These are phyloP conservation scores for Meloidogyne hapla DNA, from an alignment of 1,140 invertebrate genomes.

Conservation along the genomic window DNA sequence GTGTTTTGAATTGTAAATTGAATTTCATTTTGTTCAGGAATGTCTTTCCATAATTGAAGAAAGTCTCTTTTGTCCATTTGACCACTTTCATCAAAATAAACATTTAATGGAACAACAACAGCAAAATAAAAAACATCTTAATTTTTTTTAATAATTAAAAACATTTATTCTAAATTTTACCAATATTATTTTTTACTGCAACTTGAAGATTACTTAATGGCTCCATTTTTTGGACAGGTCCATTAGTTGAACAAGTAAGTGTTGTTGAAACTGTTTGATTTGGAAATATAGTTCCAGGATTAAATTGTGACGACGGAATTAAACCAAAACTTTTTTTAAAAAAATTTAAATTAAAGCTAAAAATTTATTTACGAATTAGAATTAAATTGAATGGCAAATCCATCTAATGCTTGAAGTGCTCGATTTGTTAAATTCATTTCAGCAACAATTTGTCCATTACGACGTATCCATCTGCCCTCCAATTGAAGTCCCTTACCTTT, in stretches of 20 bases:
- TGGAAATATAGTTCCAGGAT: slow-evolving; percentile 79
- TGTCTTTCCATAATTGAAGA: slow-evolving; percentile 97
- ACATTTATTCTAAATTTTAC: not conserved
- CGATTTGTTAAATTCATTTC: slow-evolving; percentile 95
- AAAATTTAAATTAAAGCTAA: slow-evolving; percentile 19
- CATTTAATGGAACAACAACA: slow-evolving; percentile 85
- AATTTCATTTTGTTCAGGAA: slow-evolving; percentile 94
- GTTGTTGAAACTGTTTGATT: slow-evolving; percentile 78
- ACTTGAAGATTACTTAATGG: slow-evolving; percentile 91
- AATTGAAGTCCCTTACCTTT: slow-evolving; percentile 83
- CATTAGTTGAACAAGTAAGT: slow-evolving; percentile 77
- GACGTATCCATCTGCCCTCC: slow-evolving; percentile 86
- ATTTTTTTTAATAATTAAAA: slow-evolving; percentile 85
- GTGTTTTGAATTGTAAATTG: slow-evolving; percentile 76
- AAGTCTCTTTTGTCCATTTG: slow-evolving; percentile 96
- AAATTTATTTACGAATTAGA: slow-evolving; percentile 76
- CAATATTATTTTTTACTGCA: not conserved
- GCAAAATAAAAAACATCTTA: slow-evolving; percentile 98
- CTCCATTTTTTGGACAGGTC: slow-evolving; percentile 94
- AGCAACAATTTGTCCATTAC: slow-evolving; percentile 84
- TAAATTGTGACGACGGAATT: slow-evolving; percentile 77
- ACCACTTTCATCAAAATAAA: slow-evolving; percentile 91
- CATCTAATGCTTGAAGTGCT: slow-evolving; percentile 93
- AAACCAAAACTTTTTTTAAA: slow-evolving; percentile 83
- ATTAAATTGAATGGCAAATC: slow-evolving; percentile 96